Conservation (phyloP, 2,888 invertebrate genomes). For the Lasioglossum pauxillum region DNA sequence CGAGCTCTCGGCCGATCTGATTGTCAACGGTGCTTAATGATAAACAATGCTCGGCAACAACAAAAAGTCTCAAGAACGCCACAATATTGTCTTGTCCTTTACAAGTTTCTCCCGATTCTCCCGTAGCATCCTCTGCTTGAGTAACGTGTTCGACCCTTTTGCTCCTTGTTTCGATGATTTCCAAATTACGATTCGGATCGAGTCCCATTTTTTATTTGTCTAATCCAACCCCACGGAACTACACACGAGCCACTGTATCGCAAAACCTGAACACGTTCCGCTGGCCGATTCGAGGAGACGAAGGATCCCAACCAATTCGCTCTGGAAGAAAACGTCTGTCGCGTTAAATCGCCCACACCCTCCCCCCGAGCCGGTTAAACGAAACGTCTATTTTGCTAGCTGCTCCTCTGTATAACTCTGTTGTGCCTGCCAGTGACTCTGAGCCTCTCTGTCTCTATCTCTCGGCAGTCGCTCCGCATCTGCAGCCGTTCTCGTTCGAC, state of each 20-base stretch:
- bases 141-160: constrained; percentile 5
- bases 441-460: constrained; percentile 61
- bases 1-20: constrained; percentile 85
- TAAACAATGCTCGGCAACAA: constrained; percentile 31
- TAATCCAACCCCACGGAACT: not conserved
- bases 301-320: not conserved
- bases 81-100: constrained; percentile 59
- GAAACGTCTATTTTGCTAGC: constrained; percentile 32
- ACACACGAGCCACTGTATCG: not conserved
- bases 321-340: not conserved
- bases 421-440: constrained; percentile 33
- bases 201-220: not conserved
- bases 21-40: constrained; percentile 85
- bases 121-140: constrained; percentile 44
- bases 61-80: constrained; percentile 46
- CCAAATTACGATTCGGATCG: not conserved
- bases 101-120: constrained; percentile 24
- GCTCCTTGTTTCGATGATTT: constrained; percentile 6
- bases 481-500: constrained; percentile 85
- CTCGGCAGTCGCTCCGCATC: constrained; percentile 84
- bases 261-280: not conserved
- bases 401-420: constrained; percentile 19
- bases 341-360: not conserved
- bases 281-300: not conserved
- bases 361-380: not conserved